These are phyloP conservation scores for Ctenomys sociabilis DNA, from an alignment of 2,113 vertebrate species.

Conservation along the genomic window DNA sequence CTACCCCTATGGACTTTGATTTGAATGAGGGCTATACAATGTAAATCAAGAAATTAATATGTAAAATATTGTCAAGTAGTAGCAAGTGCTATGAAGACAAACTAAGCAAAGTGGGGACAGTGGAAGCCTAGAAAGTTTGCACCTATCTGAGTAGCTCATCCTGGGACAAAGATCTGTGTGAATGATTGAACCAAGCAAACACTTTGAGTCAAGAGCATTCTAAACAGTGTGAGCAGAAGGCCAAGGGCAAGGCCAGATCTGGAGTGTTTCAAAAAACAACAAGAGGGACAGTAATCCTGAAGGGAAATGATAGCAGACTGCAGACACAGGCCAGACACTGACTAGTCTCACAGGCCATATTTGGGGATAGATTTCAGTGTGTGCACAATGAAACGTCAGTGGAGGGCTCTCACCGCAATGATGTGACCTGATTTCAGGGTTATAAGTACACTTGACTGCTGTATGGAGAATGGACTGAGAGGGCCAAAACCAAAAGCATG, in stretches of 20 bases:
- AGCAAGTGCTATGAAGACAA: neutral
- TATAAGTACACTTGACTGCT: neutral
- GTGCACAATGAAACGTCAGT: neutral
- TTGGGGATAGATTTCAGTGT: constrained; percentile 2
- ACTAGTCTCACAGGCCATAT: neutral
- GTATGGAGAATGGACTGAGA: neutral
- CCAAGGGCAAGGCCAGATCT: neutral
- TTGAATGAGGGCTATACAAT: neutral
- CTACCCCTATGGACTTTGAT: neutral
- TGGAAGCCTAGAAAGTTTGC: neutral
- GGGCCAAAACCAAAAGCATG: neutral
- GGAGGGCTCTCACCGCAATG: neutral
- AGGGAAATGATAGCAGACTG: neutral
- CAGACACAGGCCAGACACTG: neutral
- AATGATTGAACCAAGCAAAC: neutral
- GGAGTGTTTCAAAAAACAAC: neutral
- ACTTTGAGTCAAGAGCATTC: neutral
- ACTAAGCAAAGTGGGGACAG: neutral
- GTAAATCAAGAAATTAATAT: neutral
- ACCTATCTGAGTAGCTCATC: neutral
- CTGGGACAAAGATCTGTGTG: neutral
- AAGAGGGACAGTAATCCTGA: neutral
- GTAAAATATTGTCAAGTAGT: neutral
- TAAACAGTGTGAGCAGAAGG: neutral
- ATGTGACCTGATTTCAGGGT: neutral